Evolutionary conservation across 1,140 invertebrate genomes (phyloP), one percentile per base, ranked within the genome.

Genomic region (Octopus bimaculoides): DNA sequence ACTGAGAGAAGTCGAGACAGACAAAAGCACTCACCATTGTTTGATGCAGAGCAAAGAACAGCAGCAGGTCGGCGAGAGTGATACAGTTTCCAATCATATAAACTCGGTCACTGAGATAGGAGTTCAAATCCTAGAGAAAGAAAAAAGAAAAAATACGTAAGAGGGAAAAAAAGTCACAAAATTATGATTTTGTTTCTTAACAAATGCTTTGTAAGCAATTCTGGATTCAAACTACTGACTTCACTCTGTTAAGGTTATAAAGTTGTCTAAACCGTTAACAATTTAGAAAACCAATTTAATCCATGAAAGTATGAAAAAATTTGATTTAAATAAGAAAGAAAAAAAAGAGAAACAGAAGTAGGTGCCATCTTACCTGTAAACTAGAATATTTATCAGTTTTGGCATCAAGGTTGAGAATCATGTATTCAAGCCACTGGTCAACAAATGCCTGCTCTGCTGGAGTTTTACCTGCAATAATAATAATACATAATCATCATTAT

Each of bases 351-450:
- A 61, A 61, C 9, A 4, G 26, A 41, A 41, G 26, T 3, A 41
- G 26, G 26, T 41, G 26, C 26, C 26, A 41, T 41, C 55, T 80
- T 76, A 80, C 79, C 53, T 80, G 75, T 12, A 80, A 55, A 56
- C 20, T 66, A 10, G n/a, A 52, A 10, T 14, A 8, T 17, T 77
- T 52, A 9, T 81, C 80, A 17, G 20, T 66, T 10, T 83, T 71
- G 14, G 56, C 54, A 6, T 56, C 54, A 66, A 83, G 41, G 5
- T 76, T 26, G n/a, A 53, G 52, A 26, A 61, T 41, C 8, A 76
- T 54, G 75, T 83, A 81, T 69, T 83, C 82, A 20, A 83, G 52
- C 82, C 82, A 83, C 53, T 83, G 82, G 20, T 81, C 80, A n/a
- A 83, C 69, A 17, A n/a, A 56, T 78, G 80, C 80, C n/a, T 81